These are phyloP conservation scores for Chiloscyllium plagiosum DNA, from an alignment of 2,113 vertebrate genomes.

Conservation along the genomic window DNA sequence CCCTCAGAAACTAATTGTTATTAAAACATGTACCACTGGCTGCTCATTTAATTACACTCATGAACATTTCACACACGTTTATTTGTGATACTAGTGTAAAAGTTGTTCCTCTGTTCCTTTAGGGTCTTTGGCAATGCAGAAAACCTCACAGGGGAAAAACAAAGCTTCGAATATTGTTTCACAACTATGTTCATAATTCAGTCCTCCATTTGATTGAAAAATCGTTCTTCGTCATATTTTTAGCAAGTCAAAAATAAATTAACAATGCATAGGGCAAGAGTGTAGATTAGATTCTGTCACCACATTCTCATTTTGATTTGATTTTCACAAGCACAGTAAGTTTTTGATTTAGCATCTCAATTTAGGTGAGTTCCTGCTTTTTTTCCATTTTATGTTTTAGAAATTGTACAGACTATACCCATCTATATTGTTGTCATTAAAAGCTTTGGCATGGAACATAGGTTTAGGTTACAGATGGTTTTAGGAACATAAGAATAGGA, in stretches of 20 bases:
- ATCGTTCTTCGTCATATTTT: background rate
- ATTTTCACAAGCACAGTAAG: background rate
- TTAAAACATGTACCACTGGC: background rate
- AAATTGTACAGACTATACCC: background rate
- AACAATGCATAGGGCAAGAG: background rate
- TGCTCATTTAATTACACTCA: background rate
- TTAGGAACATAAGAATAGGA: background rate
- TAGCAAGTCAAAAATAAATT: background rate
- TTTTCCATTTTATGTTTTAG: background rate
- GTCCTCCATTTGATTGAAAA: background rate
- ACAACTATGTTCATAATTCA: background rate
- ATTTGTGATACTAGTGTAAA: background rate
- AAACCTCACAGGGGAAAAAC: background rate
- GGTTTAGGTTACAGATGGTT: background rate
- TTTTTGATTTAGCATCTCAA: slow-evolving; percentile 16
- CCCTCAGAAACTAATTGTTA: slow-evolving; percentile 20
- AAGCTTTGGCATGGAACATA: background rate
- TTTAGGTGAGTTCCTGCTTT: background rate
- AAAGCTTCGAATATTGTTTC: background rate
- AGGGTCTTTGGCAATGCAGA: background rate
- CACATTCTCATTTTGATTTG: background rate
- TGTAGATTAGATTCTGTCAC: background rate
- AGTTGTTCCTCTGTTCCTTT: background rate
- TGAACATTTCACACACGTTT: background rate
- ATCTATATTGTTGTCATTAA: background rate